Conservation (phyloP, 2,888 invertebrate genomes). For the Platycnemis pennipes region DNA sequence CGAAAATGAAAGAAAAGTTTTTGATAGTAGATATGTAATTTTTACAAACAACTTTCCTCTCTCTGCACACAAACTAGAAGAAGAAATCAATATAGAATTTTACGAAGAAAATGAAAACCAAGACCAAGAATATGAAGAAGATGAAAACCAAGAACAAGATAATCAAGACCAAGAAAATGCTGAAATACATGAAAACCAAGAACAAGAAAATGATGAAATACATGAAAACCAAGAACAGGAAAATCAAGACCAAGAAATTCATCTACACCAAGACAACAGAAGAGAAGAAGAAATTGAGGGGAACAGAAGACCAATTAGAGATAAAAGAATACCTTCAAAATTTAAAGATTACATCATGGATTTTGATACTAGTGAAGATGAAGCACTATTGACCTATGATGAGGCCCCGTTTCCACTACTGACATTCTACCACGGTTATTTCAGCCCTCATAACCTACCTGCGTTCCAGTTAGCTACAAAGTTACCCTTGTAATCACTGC, state of each 20-base stretch:
- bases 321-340: background rate
- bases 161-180: too few relatives aligned
- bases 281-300: slow-evolving; percentile 73
- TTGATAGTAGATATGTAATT: slow-evolving; percentile 70
- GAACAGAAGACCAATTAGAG: slow-evolving; percentile 72
- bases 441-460: too few relatives aligned
- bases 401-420: too few relatives aligned
- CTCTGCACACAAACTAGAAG: background rate
- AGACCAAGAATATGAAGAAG: too few relatives aligned
- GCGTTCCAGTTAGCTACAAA: too few relatives aligned
- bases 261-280: slow-evolving; percentile 73
- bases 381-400: too few relatives aligned
- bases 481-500: too few relatives aligned
- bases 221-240: background rate
- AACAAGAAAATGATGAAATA: too few relatives aligned
- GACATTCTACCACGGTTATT: too few relatives aligned
- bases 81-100: background rate
- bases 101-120: background rate
- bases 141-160: too few relatives aligned
- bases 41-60: background rate
- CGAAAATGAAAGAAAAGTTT: slow-evolving; percentile 74
- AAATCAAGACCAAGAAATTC: background rate
- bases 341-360: background rate
- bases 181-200: too few relatives aligned
- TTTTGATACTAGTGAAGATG: slow-evolving; percentile 49